These are phyloP conservation scores for Andrena minutula DNA, from an alignment of 2,888 invertebrate genomes.

Conservation along the genomic window DNA sequence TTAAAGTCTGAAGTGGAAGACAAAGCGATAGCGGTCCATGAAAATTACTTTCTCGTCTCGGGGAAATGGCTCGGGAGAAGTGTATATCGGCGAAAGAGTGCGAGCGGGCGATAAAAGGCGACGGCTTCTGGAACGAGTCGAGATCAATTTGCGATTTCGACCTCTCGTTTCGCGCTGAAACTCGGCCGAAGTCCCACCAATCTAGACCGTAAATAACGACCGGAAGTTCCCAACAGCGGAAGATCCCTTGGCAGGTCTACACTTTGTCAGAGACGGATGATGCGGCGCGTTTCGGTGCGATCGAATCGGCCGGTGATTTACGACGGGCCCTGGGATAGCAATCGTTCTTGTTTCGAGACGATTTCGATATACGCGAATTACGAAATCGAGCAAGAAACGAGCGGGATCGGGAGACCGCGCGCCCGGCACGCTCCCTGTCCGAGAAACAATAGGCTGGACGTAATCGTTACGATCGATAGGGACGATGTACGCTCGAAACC, in stretches of 20 bases:
- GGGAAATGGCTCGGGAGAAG: slow-evolving; percentile 42
- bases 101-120: slow-evolving; percentile 70
- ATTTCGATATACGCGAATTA: slow-evolving; percentile 65
- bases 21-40: slow-evolving; percentile 42
- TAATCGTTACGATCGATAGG: neutral
- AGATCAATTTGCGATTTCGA: slow-evolving; percentile 81
- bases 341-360: slow-evolving; percentile 70
- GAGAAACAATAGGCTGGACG: neutral
- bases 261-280: slow-evolving; percentile 79
- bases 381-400: slow-evolving; percentile 39
- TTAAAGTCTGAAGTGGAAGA: neutral
- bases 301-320: slow-evolving; percentile 73
- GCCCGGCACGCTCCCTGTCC: neutral
- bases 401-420: neutral
- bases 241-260: slow-evolving; percentile 78
- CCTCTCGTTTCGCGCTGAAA: slow-evolving; percentile 75
- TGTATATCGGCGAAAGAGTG: slow-evolving; percentile 31
- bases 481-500: too few relatives aligned
- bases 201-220: slow-evolving; percentile 81
- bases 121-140: slow-evolving; percentile 69
- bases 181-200: slow-evolving; percentile 78
- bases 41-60: slow-evolving; percentile 58
- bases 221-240: slow-evolving; percentile 79
- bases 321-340: slow-evolving; percentile 66
- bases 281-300: slow-evolving; percentile 70